These are phyloP conservation scores for Patella pellucida DNA, from an alignment of 2,888 invertebrate species.

Conservation along the genomic window DNA sequence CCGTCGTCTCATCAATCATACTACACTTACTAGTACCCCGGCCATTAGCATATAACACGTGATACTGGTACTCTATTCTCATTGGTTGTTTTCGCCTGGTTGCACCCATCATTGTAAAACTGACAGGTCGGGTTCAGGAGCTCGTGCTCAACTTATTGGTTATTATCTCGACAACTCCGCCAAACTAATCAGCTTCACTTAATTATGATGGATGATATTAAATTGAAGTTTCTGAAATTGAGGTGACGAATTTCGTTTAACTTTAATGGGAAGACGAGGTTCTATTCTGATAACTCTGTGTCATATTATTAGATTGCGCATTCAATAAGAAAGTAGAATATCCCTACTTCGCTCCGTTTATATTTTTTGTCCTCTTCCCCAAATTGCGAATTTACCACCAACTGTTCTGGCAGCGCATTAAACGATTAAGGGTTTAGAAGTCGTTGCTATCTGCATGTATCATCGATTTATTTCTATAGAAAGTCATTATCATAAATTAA, in stretches of 20 bases:
- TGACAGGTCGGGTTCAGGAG: neutral
- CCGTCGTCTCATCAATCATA: conserved; percentile 14
- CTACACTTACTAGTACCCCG: neutral
- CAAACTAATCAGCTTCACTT: conserved; percentile 23
- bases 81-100: neutral
- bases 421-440: no score
- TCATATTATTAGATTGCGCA: no score
- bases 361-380: no score
- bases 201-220: conserved; percentile 38
- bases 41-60: conserved; percentile 7
- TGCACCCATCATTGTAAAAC: neutral
- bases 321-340: no score
- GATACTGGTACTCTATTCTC: neutral
- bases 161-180: conserved; percentile 6
- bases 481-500: no score
- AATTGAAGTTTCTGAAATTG: conserved; percentile 32
- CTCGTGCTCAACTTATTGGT: neutral
- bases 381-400: no score
- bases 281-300: no score
- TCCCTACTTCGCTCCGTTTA: no score
- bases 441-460: no score
- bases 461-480: no score
- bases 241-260: conserved; percentile 23
- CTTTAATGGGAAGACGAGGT: neutral
- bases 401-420: no score